Conservation (phyloP, 1,140 invertebrate species). For the Diuraphis noxia region DNA sequence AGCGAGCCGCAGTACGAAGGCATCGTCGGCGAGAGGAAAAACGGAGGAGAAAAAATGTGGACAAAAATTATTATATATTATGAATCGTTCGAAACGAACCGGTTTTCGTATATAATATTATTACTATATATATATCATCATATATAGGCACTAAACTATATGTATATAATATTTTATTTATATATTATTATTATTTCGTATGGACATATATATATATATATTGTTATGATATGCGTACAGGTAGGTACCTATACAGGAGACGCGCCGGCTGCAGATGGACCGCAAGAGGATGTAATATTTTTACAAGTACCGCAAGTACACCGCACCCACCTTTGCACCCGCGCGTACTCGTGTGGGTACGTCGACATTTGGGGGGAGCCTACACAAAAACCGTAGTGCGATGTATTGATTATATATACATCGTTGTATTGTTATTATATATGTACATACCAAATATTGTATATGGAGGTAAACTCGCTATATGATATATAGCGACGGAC, state of each 20-base stretch:
- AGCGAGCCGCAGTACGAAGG: not conserved
- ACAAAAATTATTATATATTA: constrained; percentile 31
- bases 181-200: not conserved
- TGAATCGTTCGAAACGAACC: constrained; percentile 34
- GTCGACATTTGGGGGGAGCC: too few species aligned
- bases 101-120: constrained; percentile 16
- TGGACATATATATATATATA: not conserved
- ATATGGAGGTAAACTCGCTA: too few species aligned
- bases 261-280: not conserved
- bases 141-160: too few species aligned
- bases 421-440: too few species aligned
- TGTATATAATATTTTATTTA: not conserved
- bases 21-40: not conserved
- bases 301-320: not conserved
- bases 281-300: not conserved
- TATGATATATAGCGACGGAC: too few species aligned
- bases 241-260: not conserved
- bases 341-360: too few species aligned
- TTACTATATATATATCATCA: too few species aligned
- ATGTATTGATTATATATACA: too few species aligned
- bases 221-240: not conserved
- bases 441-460: too few species aligned
- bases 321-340: too few species aligned
- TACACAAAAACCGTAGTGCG: too few species aligned
- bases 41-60: not conserved